Evolutionary conservation across 2,888 invertebrate species (phyloP).

Genomic region (Parelbella ahira): DNA sequence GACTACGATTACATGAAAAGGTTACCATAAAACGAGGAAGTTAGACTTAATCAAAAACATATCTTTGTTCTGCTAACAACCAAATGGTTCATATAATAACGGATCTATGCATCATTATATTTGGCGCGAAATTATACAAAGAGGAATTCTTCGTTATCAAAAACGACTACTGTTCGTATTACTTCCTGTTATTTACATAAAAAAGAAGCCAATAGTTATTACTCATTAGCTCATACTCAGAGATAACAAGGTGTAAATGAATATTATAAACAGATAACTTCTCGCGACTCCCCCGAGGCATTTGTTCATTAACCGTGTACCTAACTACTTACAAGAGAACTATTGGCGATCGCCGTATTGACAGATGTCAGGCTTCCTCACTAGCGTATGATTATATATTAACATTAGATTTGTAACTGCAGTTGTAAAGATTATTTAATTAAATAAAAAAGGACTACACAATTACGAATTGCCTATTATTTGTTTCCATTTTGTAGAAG

Average conservation of each 20-base stretch:
- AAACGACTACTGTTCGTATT: conserved; percentile 37
- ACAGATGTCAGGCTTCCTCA: too few species aligned
- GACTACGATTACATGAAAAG: background rate
- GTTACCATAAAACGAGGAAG: conserved; percentile 3
- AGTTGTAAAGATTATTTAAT: too few species aligned
- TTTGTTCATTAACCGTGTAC: too few species aligned
- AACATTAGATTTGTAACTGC: too few species aligned
- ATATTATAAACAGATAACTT: conserved; percentile 46
- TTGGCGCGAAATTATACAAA: conserved; percentile 33
- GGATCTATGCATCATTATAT: conserved; percentile 29
- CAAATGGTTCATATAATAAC: conserved; percentile 21
- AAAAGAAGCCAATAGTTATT: conserved; percentile 35
- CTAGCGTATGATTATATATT: too few species aligned
- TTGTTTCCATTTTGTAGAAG: too few species aligned
- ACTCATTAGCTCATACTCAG: conserved; percentile 40
- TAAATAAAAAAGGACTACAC: too few species aligned
- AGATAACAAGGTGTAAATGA: conserved; percentile 50
- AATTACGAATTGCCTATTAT: too few species aligned
- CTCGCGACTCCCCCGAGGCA: too few species aligned
- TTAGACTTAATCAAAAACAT: background rate
- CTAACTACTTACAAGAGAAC: too few species aligned
- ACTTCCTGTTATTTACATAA: conserved; percentile 38
- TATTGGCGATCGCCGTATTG: too few species aligned
- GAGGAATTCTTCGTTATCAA: conserved; percentile 35
- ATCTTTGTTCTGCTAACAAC: background rate